These are phyloP conservation scores for Rhimphoctona megacephalus DNA, from an alignment of 2,888 invertebrate species.

Conservation along the genomic window DNA sequence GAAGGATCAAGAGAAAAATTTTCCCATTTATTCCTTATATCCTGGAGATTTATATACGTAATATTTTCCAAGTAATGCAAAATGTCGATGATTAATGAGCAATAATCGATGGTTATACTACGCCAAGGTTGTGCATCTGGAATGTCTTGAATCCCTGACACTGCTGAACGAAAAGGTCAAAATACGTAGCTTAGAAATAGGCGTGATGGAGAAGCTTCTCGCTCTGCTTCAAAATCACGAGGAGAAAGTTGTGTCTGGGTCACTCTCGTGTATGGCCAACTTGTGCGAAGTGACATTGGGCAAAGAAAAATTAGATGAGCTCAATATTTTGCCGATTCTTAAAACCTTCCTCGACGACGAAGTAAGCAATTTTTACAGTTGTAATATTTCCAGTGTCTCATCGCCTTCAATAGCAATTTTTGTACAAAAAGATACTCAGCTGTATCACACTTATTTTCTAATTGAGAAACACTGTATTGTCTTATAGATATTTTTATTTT, in stretches of 20 bases:
- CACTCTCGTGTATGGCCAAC: slow-evolving; percentile 80
- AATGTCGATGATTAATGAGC: slow-evolving; percentile 24
- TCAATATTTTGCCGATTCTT: slow-evolving; percentile 79
- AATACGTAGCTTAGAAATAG: slow-evolving; percentile 78
- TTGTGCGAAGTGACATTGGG: slow-evolving; percentile 81
- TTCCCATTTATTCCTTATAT: slow-evolving; percentile 9
- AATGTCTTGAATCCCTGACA: slow-evolving; percentile 81
- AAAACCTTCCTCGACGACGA: slow-evolving; percentile 79
- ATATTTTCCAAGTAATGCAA: slow-evolving; percentile 6
- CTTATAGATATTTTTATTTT: too few species aligned
- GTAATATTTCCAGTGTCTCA: neutral
- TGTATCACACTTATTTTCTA: too few species aligned
- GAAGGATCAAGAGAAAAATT: slow-evolving; percentile 24
- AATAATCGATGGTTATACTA: slow-evolving; percentile 37
- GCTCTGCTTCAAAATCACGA: slow-evolving; percentile 76
- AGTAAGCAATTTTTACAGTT: slow-evolving; percentile 71
- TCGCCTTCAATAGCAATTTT: neutral
- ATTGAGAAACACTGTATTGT: too few species aligned
- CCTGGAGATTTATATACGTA: slow-evolving; percentile 5
- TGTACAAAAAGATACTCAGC: neutral
- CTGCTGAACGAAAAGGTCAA: slow-evolving; percentile 81
- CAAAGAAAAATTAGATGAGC: slow-evolving; percentile 81
- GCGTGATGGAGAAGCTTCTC: slow-evolving; percentile 81
- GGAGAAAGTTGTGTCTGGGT: slow-evolving; percentile 75
- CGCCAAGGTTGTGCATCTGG: slow-evolving; percentile 78